A percentile compares a stretch with the other conserved stretches of the same genome.
Evolutionary conservation across 2,113 vertebrate species (phyloP).

Genomic region (Nothobranchius furzeri): DNA sequence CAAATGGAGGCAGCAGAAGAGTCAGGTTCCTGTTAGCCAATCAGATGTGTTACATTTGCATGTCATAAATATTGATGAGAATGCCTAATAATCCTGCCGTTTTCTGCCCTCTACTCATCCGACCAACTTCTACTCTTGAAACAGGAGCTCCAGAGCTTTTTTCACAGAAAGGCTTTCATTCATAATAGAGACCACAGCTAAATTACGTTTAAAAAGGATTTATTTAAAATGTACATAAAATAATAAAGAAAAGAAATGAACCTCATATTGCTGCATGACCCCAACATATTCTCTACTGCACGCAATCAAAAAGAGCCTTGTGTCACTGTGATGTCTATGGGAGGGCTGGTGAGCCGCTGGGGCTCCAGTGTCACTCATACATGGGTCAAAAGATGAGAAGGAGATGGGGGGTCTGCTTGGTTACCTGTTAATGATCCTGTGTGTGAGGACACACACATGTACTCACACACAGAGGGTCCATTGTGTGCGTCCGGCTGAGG

Average conservation of each 20-base stretch:
- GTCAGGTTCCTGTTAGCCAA: too few species aligned
- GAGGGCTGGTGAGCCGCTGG: slow-evolving; percentile 30
- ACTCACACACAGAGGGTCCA: slow-evolving; percentile 60
- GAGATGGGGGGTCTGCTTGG: slow-evolving; percentile 34
- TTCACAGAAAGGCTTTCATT: too few species aligned
- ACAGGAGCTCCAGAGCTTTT: too few species aligned
- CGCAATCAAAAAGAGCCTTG: slow-evolving; percentile 11
- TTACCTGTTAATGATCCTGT: slow-evolving; percentile 64
- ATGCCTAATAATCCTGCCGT: too few species aligned
- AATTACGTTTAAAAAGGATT: too few species aligned
- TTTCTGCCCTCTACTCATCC: too few species aligned
- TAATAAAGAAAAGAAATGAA: background rate
- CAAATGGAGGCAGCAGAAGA: too few species aligned
- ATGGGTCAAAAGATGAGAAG: slow-evolving; percentile 10
- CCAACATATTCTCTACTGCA: background rate
- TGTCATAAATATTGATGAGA: too few species aligned
- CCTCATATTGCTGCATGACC: background rate
- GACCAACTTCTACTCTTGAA: too few species aligned
- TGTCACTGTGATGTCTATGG: slow-evolving; percentile 35
- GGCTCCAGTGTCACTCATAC: slow-evolving; percentile 70
- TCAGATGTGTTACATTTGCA: too few species aligned
- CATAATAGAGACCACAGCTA: too few species aligned
- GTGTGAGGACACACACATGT: slow-evolving; percentile 37
- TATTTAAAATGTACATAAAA: too few species aligned
- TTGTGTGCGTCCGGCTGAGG: slow-evolving; percentile 57